Conservation (phyloP, 1,140 invertebrate genomes). For the Papilio machaon region DNA sequence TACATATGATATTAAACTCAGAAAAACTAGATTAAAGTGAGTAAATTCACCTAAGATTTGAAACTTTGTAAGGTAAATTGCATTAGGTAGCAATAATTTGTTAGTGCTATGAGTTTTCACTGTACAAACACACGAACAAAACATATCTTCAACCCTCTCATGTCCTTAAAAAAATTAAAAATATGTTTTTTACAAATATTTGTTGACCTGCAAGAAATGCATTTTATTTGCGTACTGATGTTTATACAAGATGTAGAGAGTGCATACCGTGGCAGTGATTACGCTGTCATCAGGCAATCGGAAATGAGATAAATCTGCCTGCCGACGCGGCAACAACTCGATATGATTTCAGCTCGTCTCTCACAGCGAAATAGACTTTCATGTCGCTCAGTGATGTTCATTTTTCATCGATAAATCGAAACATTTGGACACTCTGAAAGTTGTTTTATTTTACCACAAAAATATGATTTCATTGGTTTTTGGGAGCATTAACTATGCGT, state of each 20-base stretch:
- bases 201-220: background rate
- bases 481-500: background rate
- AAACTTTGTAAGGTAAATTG: no score
- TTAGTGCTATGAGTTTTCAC: no score
- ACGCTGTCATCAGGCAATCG: constrained; percentile 26
- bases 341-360: constrained; percentile 24
- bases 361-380: constrained; percentile 18
- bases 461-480: background rate
- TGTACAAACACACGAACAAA: no score
- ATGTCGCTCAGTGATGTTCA: background rate
- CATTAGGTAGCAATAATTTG: background rate
- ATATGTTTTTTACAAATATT: no score
- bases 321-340: constrained; percentile 17
- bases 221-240: background rate
- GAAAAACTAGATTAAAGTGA: background rate
- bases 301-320: constrained; percentile 34
- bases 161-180: no score
- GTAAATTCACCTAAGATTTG: background rate
- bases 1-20: background rate
- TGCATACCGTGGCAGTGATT: constrained; percentile 8
- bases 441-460: background rate
- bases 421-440: background rate
- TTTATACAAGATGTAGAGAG: background rate
- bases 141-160: no score
- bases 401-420: background rate